phyloP scores from a whole-genome alignment of 92 coral and sea anemone genomes.

The Paragorgia papillata region DNA sequence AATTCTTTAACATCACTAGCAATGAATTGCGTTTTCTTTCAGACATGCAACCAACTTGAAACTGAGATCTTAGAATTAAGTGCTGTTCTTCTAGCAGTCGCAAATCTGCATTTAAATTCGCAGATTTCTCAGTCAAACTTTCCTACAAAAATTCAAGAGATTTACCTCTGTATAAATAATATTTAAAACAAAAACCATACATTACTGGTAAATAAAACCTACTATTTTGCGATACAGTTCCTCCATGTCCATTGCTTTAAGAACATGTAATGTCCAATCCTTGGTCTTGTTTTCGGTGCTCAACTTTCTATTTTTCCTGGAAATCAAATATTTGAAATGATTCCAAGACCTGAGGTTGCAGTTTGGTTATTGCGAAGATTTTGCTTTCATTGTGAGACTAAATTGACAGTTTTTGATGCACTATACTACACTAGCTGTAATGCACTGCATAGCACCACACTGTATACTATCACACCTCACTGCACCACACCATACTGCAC shows the following conservation, averaged over 20 bases:
- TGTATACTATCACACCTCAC: too few species aligned
- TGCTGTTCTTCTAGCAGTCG: slow-evolving; percentile 93
- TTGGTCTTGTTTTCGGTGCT: slow-evolving; percentile 31
- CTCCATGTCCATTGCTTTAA: slow-evolving; percentile 82
- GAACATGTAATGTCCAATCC: slow-evolving; percentile 86
- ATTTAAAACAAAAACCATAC: neutral
- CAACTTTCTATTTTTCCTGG: slow-evolving; percentile 22
- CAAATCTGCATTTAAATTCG: slow-evolving; percentile 81
- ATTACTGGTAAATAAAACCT: slow-evolving; percentile 4
- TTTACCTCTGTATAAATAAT: neutral
- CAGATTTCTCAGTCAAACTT: slow-evolving; percentile 31
- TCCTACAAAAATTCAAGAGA: slow-evolving; percentile 5
- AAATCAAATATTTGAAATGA: neutral
- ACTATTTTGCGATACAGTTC: slow-evolving; percentile 86
- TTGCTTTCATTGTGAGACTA: too few species aligned
- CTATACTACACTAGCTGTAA: too few species aligned
- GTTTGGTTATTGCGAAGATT: too few species aligned
- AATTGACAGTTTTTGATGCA: too few species aligned
- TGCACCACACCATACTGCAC: too few species aligned
- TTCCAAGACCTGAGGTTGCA: too few species aligned
- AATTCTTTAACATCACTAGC: slow-evolving; percentile 63
- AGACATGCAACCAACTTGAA: slow-evolving; percentile 48
- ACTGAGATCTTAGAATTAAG: slow-evolving; percentile 75
- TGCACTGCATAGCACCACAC: too few species aligned
- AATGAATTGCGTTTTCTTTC: slow-evolving; percentile 49